phyloP scores from a whole-genome alignment of 2,888 invertebrate genomes.

The Busseola fusca region DNA sequence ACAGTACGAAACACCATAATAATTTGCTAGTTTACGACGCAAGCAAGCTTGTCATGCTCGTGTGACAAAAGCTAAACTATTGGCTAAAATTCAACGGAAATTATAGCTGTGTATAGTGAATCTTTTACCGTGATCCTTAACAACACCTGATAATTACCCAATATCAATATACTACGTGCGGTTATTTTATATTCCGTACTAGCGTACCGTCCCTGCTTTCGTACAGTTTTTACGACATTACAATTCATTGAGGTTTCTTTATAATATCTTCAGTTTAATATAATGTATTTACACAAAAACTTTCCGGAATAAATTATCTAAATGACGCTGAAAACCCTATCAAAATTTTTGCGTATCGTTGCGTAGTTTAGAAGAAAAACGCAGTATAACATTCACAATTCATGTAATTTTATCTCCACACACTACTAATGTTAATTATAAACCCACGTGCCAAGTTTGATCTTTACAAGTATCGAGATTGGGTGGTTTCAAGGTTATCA shows the following conservation, averaged over 20 bases:
- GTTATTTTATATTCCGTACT: neutral
- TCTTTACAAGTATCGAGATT: constrained; percentile 31
- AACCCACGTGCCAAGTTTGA: constrained; percentile 34
- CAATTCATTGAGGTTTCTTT: neutral
- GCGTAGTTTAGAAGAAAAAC: neutral
- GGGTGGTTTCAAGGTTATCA: constrained; percentile 55
- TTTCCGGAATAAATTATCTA: neutral
- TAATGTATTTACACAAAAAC: neutral
- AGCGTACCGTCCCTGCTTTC: neutral
- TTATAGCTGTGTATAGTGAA: neutral
- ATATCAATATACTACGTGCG: constrained; percentile 2
- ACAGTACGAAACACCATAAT: neutral
- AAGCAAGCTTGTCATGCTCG: neutral
- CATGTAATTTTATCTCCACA: constrained; percentile 4
- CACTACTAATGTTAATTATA: constrained; percentile 24
- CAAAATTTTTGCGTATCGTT: neutral
- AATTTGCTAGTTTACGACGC: neutral
- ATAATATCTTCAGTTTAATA: neutral
- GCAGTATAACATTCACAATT: constrained; percentile 4
- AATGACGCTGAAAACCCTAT: neutral
- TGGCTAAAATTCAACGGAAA: constrained; percentile 19
- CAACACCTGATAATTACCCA: constrained; percentile 10
- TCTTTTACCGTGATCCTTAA: neutral
- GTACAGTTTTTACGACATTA: neutral
- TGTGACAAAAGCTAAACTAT: constrained; percentile 3